Conservation (phyloP, 1,140 invertebrate genomes). For the Hypothenemus hampei region DNA sequence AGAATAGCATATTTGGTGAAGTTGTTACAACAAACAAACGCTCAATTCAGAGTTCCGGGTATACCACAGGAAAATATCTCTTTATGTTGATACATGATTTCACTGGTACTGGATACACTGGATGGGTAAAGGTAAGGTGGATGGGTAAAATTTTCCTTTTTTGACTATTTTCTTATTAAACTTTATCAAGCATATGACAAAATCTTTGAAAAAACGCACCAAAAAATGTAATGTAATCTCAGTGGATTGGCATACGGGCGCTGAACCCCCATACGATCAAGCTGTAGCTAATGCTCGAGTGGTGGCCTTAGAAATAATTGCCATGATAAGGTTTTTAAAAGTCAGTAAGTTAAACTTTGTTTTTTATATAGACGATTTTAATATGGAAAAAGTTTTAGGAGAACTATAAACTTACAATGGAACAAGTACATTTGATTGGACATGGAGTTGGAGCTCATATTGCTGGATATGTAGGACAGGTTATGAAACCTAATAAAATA, state of each 20-base stretch:
- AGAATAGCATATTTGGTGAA: constrained; percentile 9
- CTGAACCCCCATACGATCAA: constrained; percentile 50
- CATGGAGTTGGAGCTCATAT: constrained; percentile 43
- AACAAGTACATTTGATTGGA: constrained; percentile 38
- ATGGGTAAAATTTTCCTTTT: background rate
- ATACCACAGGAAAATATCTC: constrained; percentile 26
- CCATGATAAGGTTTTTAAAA: constrained; percentile 42
- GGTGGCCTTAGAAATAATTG: constrained; percentile 51
- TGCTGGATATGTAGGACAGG: constrained; percentile 39
- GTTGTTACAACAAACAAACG: constrained; percentile 24
- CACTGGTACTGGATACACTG: constrained; percentile 41
- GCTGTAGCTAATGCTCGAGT: constrained; percentile 53
- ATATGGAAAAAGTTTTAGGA: constrained; percentile 12
- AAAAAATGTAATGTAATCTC: constrained; percentile 38
- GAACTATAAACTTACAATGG: constrained; percentile 7
- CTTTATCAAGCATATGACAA: constrained; percentile 36
- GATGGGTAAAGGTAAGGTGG: constrained; percentile 40
- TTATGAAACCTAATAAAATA: constrained; percentile 33
- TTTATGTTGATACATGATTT: constrained; percentile 43
- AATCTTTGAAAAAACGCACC: constrained; percentile 28
- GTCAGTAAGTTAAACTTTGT: constrained; percentile 5
- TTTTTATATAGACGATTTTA: background rate
- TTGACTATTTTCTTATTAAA: constrained; percentile 1
- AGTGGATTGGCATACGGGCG: constrained; percentile 45
- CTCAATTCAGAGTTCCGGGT: constrained; percentile 32